Percentiles rank a stretch among this genome's conserved stretches.
These are phyloP conservation scores for Cliona cf. orientalis DNA, from an alignment of 37 sponge, comb jelly and placozoan genomes.

Conservation along the genomic window DNA sequence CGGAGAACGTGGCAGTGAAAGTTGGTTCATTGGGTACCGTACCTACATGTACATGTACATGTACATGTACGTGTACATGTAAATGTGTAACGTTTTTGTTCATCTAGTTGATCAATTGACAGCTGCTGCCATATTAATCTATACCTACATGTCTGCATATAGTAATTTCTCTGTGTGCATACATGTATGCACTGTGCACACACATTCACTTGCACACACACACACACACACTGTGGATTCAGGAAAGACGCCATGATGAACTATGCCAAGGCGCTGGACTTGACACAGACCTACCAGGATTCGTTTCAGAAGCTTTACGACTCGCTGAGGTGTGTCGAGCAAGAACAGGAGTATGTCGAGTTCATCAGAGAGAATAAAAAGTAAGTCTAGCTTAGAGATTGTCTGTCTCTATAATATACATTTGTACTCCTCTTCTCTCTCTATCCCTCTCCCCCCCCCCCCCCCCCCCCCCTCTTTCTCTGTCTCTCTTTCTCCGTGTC, in stretches of 20 bases:
- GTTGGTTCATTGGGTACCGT: too few relatives aligned
- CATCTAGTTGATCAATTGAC: too few relatives aligned
- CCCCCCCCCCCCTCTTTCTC: slow-evolving; percentile 4
- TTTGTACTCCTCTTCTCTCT: neutral
- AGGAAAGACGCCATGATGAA: slow-evolving; percentile 61
- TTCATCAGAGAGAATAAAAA: slow-evolving; percentile 64
- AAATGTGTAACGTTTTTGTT: too few relatives aligned
- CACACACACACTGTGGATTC: neutral
- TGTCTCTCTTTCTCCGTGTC: neutral
- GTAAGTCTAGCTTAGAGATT: slow-evolving; percentile 3
- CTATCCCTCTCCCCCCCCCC: neutral
- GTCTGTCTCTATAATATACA: neutral
- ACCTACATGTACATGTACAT: too few relatives aligned
- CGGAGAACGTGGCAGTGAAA: too few relatives aligned
- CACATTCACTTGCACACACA: too few relatives aligned
- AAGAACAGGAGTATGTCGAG: slow-evolving; percentile 55
- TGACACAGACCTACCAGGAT: slow-evolving; percentile 48
- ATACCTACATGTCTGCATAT: too few relatives aligned
- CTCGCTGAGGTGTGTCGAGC: slow-evolving; percentile 25
- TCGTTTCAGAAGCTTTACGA: slow-evolving; percentile 26
- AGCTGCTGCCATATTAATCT: too few relatives aligned
- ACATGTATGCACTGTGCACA: too few relatives aligned
- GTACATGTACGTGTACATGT: too few relatives aligned
- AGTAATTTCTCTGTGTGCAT: too few relatives aligned
- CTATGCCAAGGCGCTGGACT: slow-evolving; percentile 41